A percentile compares a stretch with the other conserved stretches of the same genome.
phyloP scores from a whole-genome alignment of 2,888 invertebrate genomes.

The Drosophila quinaria region DNA sequence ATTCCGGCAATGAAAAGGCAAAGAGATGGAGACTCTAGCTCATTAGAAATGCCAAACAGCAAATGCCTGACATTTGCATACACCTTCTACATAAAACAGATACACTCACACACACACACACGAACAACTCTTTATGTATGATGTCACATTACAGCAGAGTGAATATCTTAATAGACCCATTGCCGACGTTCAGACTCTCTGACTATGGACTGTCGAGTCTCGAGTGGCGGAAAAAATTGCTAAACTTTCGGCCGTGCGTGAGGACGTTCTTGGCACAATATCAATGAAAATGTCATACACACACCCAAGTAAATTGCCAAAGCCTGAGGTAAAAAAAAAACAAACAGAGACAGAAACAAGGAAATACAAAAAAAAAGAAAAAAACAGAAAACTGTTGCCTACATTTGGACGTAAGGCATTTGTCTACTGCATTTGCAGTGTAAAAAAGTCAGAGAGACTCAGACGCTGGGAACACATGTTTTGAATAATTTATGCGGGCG shows the following conservation, averaged over 20 bases:
- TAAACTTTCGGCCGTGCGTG: conserved; percentile 72
- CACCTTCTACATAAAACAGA: conserved; percentile 32
- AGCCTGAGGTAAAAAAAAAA: conserved; percentile 58
- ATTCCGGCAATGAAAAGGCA: not conserved
- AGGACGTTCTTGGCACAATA: conserved; percentile 49
- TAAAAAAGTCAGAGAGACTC: conserved; percentile 53
- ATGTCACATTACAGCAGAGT: conserved; percentile 79
- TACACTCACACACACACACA: conserved; percentile 19
- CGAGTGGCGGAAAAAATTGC: conserved; percentile 76
- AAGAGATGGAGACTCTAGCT: conserved; percentile 45
- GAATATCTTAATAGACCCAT: conserved; percentile 77
- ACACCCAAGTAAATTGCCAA: conserved; percentile 68
- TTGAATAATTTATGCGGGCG: conserved; percentile 84
- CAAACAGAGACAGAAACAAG: not conserved
- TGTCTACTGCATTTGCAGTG: conserved; percentile 68
- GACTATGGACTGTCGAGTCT: conserved; percentile 22
- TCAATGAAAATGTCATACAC: conserved; percentile 80
- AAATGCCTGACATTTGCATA: conserved; percentile 79
- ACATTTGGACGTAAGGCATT: conserved; percentile 52
- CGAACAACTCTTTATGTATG: conserved; percentile 74
- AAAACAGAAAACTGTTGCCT: conserved; percentile 57
- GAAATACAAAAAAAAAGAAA: conserved; percentile 18
- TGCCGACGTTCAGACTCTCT: conserved; percentile 14
- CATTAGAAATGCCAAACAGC: conserved; percentile 80
- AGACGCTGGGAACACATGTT: conserved; percentile 82